Evolutionary conservation across 2,888 invertebrate species (phyloP).

Genomic region (Odontocolon sp.): DNA sequence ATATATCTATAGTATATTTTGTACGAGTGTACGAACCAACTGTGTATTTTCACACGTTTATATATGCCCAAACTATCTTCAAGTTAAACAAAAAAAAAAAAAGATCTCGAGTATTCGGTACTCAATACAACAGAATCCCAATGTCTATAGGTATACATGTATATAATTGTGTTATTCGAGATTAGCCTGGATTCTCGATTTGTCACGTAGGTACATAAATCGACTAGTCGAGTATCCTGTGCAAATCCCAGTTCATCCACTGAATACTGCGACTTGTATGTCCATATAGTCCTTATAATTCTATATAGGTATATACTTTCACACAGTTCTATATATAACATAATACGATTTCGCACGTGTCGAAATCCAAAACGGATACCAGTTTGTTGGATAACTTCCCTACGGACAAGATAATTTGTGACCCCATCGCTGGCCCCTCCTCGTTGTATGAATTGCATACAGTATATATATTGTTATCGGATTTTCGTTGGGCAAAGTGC

Average conservation of each 20-base stretch:
- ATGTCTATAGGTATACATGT: too few species aligned
- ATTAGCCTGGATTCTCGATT: slow-evolving; percentile 15
- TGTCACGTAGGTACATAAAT: slow-evolving; percentile 44
- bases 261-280: not conserved
- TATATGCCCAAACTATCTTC: slow-evolving; percentile 20
- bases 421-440: slow-evolving; percentile 2
- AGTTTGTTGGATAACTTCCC: not conserved
- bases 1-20: too few species aligned
- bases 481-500: slow-evolving; percentile 30
- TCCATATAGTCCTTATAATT: slow-evolving; percentile 12
- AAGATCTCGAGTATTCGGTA: slow-evolving; percentile 21
- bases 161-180: slow-evolving; percentile 31
- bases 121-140: slow-evolving; percentile 32
- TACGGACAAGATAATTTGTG: slow-evolving; percentile 20
- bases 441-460: slow-evolving; percentile 30
- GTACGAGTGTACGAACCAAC: too few species aligned
- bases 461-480: slow-evolving; percentile 28
- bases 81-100: slow-evolving; percentile 1
- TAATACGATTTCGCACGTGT: slow-evolving; percentile 8
- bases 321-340: slow-evolving; percentile 18
- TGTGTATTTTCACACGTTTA: slow-evolving; percentile 8
- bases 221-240: slow-evolving; percentile 18
- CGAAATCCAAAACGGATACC: slow-evolving; percentile 39
- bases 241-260: slow-evolving; percentile 25
- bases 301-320: not conserved